A percentile compares a stretch with the other conserved stretches of the same genome.
Conservation (phyloP, 2,888 invertebrate genomes). For the Gasteruption jaculator region DNA sequence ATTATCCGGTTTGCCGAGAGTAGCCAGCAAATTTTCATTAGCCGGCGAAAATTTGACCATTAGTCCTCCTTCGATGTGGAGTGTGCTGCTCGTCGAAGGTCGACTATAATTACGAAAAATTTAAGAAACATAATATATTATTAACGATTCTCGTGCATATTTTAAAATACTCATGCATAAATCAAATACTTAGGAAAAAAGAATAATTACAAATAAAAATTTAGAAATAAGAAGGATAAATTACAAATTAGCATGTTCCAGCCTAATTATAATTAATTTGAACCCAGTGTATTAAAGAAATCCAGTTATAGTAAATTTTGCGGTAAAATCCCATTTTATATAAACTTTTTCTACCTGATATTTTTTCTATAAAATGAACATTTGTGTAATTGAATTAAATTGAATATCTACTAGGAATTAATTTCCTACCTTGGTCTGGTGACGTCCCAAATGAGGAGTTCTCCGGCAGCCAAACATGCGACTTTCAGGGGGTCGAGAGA, state of each 20-base stretch:
- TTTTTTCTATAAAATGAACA: background rate
- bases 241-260: too few species aligned
- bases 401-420: conserved; percentile 9
- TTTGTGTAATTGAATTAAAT: conserved; percentile 4
- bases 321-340: background rate
- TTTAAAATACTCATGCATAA: background rate
- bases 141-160: background rate
- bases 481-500: conserved; percentile 60
- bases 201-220: conserved; percentile 8
- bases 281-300: too few species aligned
- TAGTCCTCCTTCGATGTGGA: conserved; percentile 64
- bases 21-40: conserved; percentile 63
- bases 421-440: conserved; percentile 59
- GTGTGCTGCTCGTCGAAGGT: conserved; percentile 58
- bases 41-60: conserved; percentile 60
- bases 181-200: conserved; percentile 6
- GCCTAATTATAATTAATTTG: too few species aligned
- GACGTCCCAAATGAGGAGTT: conserved; percentile 66
- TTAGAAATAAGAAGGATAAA: too few species aligned
- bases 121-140: conserved; percentile 1
- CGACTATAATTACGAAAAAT: conserved; percentile 50
- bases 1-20: conserved; percentile 63
- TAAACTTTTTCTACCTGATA: background rate
- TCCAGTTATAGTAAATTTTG: conserved; percentile 4
- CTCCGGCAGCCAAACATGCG: conserved; percentile 63